Conservation (phyloP, 2,113 vertebrate genomes). For the Clarias batrachus region DNA sequence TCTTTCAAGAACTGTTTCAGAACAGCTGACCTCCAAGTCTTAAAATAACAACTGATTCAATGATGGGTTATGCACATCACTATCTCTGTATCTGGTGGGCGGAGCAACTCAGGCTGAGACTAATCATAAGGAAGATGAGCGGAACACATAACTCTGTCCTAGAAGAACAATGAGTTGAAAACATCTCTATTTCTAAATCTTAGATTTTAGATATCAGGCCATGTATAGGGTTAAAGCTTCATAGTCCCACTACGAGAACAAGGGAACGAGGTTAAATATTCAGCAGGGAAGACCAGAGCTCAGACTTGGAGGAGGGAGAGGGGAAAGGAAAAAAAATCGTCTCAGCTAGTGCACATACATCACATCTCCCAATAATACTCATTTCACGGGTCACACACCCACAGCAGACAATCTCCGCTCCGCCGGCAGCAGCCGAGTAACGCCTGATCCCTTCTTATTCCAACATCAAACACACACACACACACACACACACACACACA, state of each 20-base stretch:
- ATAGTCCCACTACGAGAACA: background rate
- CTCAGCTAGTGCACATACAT: slow-evolving; percentile 55
- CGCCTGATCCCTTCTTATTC: slow-evolving; percentile 61
- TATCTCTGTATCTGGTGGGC: background rate
- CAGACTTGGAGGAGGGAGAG: background rate
- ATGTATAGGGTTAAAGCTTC: background rate
- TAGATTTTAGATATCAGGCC: background rate
- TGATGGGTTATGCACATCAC: too few relatives aligned
- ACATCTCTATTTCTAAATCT: background rate
- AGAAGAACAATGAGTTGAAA: background rate
- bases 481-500: slow-evolving; percentile 13
- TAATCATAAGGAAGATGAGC: background rate
- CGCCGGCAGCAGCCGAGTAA: slow-evolving; percentile 54
- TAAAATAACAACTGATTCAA: too few relatives aligned
- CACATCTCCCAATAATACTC: slow-evolving; percentile 67
- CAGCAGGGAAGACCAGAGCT: background rate
- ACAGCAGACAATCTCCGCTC: slow-evolving; percentile 60
- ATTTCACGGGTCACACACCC: slow-evolving; percentile 68
- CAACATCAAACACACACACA: slow-evolving; percentile 49
- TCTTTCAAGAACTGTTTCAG: too few relatives aligned
- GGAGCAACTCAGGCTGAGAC: background rate
- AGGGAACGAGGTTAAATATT: slow-evolving; percentile 14
- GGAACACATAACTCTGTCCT: background rate
- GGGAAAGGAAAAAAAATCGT: slow-evolving; percentile 28
- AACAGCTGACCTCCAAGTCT: too few relatives aligned